Conservation (phyloP, 2,113 vertebrate genomes). For the Elanus axillaris region DNA sequence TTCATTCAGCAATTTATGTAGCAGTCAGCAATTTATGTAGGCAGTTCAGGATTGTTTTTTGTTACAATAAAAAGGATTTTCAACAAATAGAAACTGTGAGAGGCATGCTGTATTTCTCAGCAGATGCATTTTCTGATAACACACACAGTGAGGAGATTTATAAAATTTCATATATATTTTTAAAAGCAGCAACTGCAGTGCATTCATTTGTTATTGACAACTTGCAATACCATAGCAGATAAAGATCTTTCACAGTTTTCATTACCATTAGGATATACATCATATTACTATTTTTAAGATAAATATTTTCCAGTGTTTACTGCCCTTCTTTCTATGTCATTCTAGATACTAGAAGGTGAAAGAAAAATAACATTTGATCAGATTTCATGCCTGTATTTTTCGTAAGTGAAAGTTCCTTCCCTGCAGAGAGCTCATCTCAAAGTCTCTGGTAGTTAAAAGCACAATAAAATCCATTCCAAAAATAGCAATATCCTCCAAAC, state of each 20-base stretch:
- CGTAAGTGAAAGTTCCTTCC: background rate
- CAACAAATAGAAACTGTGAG: background rate
- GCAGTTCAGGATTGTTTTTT: background rate
- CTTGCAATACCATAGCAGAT: background rate
- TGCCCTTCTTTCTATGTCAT: background rate
- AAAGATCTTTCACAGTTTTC: conserved; percentile 6
- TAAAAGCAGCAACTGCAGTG: background rate
- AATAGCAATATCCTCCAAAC: background rate
- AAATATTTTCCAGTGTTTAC: background rate
- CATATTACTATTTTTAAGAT: background rate
- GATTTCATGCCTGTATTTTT: background rate
- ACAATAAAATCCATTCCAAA: background rate
- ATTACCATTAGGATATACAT: background rate
- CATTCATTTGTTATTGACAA: background rate
- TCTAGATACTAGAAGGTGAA: background rate
- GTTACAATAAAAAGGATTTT: background rate
- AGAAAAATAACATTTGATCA: background rate
- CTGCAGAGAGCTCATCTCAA: background rate
- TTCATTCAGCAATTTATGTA: background rate
- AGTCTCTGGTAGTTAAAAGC: background rate
- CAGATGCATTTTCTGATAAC: background rate
- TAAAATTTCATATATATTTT: background rate
- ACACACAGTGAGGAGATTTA: background rate
- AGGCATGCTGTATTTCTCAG: background rate
- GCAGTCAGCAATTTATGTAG: background rate